Evolutionary conservation across 2,113 vertebrate species (phyloP).

Genomic region (Tragelaphus buxtoni): DNA sequence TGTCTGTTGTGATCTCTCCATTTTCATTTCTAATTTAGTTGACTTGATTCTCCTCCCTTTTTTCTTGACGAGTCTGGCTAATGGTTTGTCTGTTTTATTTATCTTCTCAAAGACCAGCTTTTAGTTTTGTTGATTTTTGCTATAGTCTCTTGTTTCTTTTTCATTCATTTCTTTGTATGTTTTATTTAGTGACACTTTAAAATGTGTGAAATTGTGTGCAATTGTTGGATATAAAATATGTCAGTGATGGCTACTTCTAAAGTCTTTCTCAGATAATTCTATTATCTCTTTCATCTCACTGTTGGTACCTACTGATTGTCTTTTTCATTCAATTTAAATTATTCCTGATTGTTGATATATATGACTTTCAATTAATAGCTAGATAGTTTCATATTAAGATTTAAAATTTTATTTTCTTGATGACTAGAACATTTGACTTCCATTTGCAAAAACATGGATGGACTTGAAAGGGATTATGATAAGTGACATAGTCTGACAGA

Average conservation of each 20-base stretch:
- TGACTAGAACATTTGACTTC: neutral
- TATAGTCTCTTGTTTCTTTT: neutral
- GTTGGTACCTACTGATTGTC: neutral
- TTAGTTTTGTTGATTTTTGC: neutral
- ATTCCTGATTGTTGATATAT: neutral
- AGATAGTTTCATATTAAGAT: neutral
- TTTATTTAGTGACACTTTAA: neutral
- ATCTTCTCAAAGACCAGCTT: neutral
- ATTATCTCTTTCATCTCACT: neutral
- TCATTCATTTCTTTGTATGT: neutral
- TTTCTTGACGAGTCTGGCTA: neutral
- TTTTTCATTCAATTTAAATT: neutral
- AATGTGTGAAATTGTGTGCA: neutral
- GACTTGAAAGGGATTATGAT: neutral
- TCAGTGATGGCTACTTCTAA: neutral
- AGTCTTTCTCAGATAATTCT: neutral
- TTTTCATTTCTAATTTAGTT: neutral
- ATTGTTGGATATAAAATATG: neutral
- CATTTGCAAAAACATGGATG: neutral
- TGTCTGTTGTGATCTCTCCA: neutral
- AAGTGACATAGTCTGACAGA: neutral
- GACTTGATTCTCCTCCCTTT: neutral
- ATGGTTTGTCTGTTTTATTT: neutral
- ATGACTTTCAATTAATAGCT: neutral
- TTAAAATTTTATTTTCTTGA: neutral